These are phyloP conservation scores for Lysandra coridon DNA, from an alignment of 2,888 invertebrate genomes.

Conservation along the genomic window DNA sequence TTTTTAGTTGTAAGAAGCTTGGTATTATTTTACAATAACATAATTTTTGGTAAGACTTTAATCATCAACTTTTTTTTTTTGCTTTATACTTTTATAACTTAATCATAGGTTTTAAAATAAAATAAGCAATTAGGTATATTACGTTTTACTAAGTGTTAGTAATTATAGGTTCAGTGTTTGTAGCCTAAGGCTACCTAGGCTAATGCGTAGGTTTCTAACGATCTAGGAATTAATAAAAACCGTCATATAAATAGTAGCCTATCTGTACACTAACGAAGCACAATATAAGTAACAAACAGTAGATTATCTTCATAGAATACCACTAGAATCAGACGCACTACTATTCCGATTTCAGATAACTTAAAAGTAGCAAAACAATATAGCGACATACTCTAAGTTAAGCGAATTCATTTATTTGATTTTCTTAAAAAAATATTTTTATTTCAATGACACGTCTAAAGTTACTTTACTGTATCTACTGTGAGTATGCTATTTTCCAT, in stretches of 20 bases:
- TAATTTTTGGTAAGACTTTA: not conserved
- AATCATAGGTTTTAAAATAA: not conserved
- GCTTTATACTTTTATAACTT: not conserved
- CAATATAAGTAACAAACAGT: not conserved
- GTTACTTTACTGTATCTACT: too few species aligned
- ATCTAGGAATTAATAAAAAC: slow-evolving; percentile 8
- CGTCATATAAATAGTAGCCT: slow-evolving; percentile 11
- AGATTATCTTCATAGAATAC: not conserved
- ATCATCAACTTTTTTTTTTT: too few species aligned
- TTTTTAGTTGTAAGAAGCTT: not conserved
- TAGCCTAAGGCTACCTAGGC: not conserved
- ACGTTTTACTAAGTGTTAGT: not conserved
- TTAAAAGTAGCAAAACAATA: too few species aligned
- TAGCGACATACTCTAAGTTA: too few species aligned
- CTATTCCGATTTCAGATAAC: too few species aligned
- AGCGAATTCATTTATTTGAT: too few species aligned
- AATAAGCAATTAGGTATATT: not conserved
- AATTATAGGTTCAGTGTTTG: not conserved
- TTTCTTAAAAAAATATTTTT: too few species aligned
- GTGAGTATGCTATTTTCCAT: too few species aligned
- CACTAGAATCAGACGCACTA: not conserved
- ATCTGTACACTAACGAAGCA: not conserved
- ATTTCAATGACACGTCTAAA: too few species aligned
- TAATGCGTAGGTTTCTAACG: not conserved
- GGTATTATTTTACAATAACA: not conserved